phyloP scores from a whole-genome alignment of 2,888 invertebrate species.

The Hypselothyrea guttata region DNA sequence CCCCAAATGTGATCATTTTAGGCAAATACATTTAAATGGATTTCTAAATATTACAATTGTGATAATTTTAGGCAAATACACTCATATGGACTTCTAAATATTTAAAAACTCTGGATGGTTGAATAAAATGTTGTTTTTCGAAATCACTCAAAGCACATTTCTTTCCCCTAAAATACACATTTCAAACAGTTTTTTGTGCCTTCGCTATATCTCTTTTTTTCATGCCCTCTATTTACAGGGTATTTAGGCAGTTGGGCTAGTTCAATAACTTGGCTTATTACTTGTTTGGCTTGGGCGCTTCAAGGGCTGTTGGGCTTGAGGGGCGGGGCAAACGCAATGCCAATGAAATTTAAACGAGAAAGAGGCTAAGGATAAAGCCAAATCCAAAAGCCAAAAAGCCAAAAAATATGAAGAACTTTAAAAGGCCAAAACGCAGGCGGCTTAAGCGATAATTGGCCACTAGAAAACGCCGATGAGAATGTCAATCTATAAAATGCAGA shows the following conservation, averaged over 20 bases:
- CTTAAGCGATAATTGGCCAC: slow-evolving; percentile 76
- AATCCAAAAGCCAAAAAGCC: slow-evolving; percentile 22
- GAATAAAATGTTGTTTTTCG: no score
- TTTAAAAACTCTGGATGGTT: no score
- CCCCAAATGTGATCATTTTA: no score
- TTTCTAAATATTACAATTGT: no score
- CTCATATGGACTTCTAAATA: no score
- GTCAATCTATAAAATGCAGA: slow-evolving; percentile 9
- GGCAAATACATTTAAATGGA: no score
- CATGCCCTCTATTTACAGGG: slow-evolving; percentile 20
- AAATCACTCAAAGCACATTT: no score
- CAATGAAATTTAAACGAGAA: slow-evolving; percentile 78
- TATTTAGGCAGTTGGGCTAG: neutral
- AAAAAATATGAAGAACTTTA: slow-evolving; percentile 44
- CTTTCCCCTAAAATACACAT: no score
- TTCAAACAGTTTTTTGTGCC: neutral
- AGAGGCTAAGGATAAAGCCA: slow-evolving; percentile 36
- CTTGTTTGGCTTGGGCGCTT: slow-evolving; percentile 52
- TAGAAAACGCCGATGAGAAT: slow-evolving; percentile 64
- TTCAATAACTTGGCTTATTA: slow-evolving; percentile 23
- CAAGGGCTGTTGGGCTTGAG: slow-evolving; percentile 24
- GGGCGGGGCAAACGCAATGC: slow-evolving; percentile 26
- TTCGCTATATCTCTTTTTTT: neutral
- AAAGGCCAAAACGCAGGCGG: slow-evolving; percentile 47
- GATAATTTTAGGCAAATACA: no score